Evolutionary conservation across 2,888 invertebrate species (phyloP).

Genomic region (Drosophila fungiperda): DNA sequence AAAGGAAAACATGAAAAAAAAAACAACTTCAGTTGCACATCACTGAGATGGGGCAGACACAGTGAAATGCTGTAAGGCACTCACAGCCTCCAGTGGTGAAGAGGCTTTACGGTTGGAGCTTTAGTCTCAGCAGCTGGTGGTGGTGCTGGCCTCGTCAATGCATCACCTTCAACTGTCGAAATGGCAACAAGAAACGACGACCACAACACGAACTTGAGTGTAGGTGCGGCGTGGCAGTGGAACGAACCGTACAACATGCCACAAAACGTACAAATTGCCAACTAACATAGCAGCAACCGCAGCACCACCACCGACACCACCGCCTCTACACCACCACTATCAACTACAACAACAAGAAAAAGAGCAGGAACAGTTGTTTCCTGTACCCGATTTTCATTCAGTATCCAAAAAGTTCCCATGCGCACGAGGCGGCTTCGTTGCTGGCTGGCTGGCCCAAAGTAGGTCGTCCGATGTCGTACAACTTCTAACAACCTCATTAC

Average conservation of each 20-base stretch:
- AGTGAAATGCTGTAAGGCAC: slow-evolving; percentile 5
- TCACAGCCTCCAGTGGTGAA: slow-evolving; percentile 28
- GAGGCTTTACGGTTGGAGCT: neutral
- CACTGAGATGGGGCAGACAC: slow-evolving; percentile 9
- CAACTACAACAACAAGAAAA: slow-evolving; percentile 25
- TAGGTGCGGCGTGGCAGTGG: slow-evolving; percentile 34
- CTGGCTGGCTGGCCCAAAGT: slow-evolving; percentile 51
- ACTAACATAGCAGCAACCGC: slow-evolving; percentile 22
- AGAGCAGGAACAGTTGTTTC: slow-evolving; percentile 47
- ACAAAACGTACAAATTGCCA: slow-evolving; percentile 61
- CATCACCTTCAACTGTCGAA: slow-evolving; percentile 63
- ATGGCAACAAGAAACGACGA: slow-evolving; percentile 20
- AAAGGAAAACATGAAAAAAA: neutral
- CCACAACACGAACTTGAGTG: slow-evolving; percentile 49
- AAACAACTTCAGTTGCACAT: slow-evolving; percentile 8
- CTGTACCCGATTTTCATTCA: slow-evolving; percentile 77
- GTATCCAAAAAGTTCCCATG: slow-evolving; percentile 57
- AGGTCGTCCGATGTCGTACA: slow-evolving; percentile 72
- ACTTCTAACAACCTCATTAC: slow-evolving; percentile 78
- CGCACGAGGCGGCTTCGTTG: slow-evolving; percentile 46
- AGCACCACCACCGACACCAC: slow-evolving; percentile 14
- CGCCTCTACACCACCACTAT: neutral
- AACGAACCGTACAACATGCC: slow-evolving; percentile 51
- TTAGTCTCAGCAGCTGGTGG: slow-evolving; percentile 14
- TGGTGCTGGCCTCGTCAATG: slow-evolving; percentile 53